Base-by-base conservation (phyloP, 2,797 vertebrate genomes). In the Schizopygopsis malacanthus region DNA sequence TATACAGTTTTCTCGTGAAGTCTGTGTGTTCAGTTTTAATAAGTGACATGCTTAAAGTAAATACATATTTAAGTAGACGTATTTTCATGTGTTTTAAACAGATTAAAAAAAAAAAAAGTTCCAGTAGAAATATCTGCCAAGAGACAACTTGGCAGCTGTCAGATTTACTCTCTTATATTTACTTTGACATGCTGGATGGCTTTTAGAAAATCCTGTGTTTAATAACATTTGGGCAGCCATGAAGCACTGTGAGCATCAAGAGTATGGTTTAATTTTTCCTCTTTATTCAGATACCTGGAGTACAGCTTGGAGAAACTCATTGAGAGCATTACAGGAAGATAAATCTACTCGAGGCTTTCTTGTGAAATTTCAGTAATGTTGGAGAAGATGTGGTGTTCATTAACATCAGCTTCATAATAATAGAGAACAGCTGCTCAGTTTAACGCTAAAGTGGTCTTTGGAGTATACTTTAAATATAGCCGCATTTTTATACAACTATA, bases 251-350 rank as follows among this genome's bases (percentile, higher is more conserved):
- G 94, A 93, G 86, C 94, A 95, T 92, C 94, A 93, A 8, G 95
- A 94, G 20, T 95, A 96, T 47, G 61, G 59, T 16, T 65, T 65
- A 95, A 95, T 81, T 95, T 92, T 1, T 94, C 95, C 3, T 95
- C 94, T 39, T 95, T 94, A 85, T 95, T 96, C 87, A 94, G 88
- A 33, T 94, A 95, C 89, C 95, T 93, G 93, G 93, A 96, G 77
- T 89, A 37, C 16, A 85, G 95, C 15, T 95, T 92, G n/a, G 41
- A 93, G 94, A 4, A 96, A 94, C 2, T 79, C 39, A 15, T 2
- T 43, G 22, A 87, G 16, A 54, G 54, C 15, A 41, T 73, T 22
- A 4, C 4, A 47, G 15, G 10, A 16, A 73, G 47, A 45, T 2
- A 73, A 37, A 82, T 13, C 25, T 16, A 22, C 25, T 12, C 10